Conservation (phyloP, 2,113 vertebrate species). For the Mellivora capensis region DNA sequence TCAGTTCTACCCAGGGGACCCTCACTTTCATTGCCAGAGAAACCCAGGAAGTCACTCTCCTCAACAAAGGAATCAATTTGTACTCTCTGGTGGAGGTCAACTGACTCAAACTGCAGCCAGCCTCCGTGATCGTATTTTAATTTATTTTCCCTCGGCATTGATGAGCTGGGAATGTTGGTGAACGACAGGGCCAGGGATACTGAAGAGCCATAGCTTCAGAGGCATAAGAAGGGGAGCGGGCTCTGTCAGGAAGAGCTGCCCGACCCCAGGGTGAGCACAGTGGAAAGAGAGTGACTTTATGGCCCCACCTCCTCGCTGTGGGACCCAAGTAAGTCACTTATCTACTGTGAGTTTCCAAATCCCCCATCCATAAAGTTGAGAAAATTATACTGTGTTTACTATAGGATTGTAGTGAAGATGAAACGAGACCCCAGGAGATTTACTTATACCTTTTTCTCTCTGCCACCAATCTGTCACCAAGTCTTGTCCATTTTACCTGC, state of each 20-base stretch:
- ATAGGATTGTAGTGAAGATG: not conserved
- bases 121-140: not conserved
- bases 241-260: not conserved
- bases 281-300: not conserved
- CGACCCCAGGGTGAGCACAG: not conserved
- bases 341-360: not conserved
- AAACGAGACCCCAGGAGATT: not conserved
- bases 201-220: not conserved
- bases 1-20: not conserved
- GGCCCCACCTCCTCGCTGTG: not conserved
- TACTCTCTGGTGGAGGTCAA: not conserved
- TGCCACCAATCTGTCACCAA: not conserved
- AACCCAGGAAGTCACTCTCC: not conserved
- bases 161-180: not conserved
- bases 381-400: not conserved
- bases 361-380: not conserved
- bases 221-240: not conserved
- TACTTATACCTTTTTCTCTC: not conserved
- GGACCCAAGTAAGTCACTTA: not conserved
- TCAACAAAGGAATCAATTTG: not conserved
- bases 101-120: not conserved
- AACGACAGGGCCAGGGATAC: not conserved
- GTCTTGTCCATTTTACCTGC: not conserved
- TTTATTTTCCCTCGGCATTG: not conserved
- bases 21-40: not conserved